A percentile compares a stretch with the other conserved stretches of the same genome.
phyloP scores from a whole-genome alignment of 2,797 vertebrate species.

The Gymnopithys bicolor region DNA sequence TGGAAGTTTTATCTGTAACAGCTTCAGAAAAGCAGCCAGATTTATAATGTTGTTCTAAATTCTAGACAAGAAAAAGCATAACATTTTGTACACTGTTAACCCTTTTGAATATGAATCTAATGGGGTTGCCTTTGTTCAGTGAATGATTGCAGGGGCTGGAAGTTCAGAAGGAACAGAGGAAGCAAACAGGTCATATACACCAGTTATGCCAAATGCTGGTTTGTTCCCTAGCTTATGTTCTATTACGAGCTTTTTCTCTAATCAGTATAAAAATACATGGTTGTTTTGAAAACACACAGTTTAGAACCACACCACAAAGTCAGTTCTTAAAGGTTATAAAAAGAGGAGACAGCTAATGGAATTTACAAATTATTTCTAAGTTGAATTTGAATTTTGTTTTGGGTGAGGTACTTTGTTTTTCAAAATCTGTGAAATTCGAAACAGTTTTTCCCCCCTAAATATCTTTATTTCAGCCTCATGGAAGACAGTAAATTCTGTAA shows the following conservation, averaged over 20 bases:
- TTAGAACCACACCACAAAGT: background rate
- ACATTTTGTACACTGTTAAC: slow-evolving; percentile 3
- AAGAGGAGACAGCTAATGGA: background rate
- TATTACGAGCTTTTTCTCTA: background rate
- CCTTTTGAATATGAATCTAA: background rate
- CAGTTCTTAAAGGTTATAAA: background rate
- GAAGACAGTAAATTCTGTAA: background rate
- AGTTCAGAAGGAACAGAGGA: background rate
- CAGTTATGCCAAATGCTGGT: background rate
- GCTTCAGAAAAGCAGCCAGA: slow-evolving; percentile 47
- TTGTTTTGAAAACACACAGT: background rate
- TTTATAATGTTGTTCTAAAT: slow-evolving; percentile 29
- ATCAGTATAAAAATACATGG: background rate
- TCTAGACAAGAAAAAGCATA: background rate
- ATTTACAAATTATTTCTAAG: background rate
- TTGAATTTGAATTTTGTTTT: background rate
- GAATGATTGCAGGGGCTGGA: background rate
- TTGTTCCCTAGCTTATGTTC: background rate
- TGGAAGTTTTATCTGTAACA: slow-evolving; percentile 70
- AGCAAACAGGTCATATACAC: background rate
- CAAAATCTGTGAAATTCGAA: background rate
- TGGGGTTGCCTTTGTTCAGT: background rate
- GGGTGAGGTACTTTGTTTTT: background rate
- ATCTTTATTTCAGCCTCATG: background rate
- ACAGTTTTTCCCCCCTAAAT: background rate